Conservation (phyloP, 2,888 invertebrate species). For the Catocala sponsa region DNA sequence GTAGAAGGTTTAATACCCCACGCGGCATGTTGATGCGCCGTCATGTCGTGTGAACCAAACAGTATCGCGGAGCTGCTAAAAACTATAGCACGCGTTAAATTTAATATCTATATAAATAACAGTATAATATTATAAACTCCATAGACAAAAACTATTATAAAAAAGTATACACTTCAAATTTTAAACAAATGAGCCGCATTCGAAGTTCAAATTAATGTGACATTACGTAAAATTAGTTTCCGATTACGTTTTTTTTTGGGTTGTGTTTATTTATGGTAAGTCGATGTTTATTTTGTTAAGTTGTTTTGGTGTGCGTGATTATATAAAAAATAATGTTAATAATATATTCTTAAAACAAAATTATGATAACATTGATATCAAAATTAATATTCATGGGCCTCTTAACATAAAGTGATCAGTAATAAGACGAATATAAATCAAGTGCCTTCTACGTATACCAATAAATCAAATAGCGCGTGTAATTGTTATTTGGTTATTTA, state of each 20-base stretch:
- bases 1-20: conserved; percentile 71
- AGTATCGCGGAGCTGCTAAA: conserved; percentile 73
- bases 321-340: background rate
- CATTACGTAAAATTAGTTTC: conserved; percentile 30
- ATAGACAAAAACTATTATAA: conserved; percentile 5
- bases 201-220: conserved; percentile 9
- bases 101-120: conserved; percentile 9
- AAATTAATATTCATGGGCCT: too few species aligned
- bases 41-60: conserved; percentile 60
- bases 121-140: conserved; percentile 6
- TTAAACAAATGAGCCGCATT: conserved; percentile 6
- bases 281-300: conserved; percentile 3
- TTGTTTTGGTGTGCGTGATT: conserved; percentile 36
- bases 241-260: conserved; percentile 16
- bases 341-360: background rate
- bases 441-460: too few species aligned
- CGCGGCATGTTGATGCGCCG: conserved; percentile 52
- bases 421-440: too few species aligned
- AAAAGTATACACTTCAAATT: background rate
- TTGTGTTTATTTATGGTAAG: conserved; percentile 25
- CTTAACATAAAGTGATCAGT: too few species aligned
- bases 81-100: conserved; percentile 70
- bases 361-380: too few species aligned
- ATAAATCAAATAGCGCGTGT: too few species aligned
- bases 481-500: too few species aligned